phyloP scores from a whole-genome alignment of 2,888 invertebrate species.

The Cylindroiulus punctatus region DNA sequence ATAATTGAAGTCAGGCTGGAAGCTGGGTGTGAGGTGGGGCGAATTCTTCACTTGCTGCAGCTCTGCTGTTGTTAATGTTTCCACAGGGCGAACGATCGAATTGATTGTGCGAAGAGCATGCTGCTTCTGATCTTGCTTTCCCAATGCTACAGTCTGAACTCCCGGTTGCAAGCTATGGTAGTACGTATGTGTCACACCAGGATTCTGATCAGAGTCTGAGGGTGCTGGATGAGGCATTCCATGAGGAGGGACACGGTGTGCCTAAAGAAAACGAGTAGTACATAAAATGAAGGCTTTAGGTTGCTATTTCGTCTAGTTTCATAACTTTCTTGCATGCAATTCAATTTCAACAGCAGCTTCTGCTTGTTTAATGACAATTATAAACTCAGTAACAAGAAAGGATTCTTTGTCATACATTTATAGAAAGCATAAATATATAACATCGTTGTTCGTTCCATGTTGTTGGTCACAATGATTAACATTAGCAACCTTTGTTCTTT shows the following conservation, averaged over 20 bases:
- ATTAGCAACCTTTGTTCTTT: too few species aligned
- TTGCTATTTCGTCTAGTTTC: neutral
- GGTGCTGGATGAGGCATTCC: slow-evolving; percentile 59
- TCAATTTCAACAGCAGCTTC: too few species aligned
- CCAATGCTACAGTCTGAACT: slow-evolving; percentile 36
- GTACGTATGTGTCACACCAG: slow-evolving; percentile 53
- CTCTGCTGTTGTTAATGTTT: slow-evolving; percentile 57
- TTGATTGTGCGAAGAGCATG: neutral
- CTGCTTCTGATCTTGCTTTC: slow-evolving; percentile 50
- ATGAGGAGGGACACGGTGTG: slow-evolving; percentile 61
- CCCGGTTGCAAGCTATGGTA: slow-evolving; percentile 54
- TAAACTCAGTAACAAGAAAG: too few species aligned
- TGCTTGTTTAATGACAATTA: slow-evolving; percentile 1
- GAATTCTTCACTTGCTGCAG: slow-evolving; percentile 58
- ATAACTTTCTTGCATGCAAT: too few species aligned
- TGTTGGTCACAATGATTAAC: too few species aligned
- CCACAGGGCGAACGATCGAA: slow-evolving; percentile 42
- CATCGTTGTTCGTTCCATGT: too few species aligned
- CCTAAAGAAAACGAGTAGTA: slow-evolving; percentile 33
- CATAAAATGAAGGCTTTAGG: neutral
- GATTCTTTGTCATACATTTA: too few species aligned
- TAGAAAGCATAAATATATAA: too few species aligned
- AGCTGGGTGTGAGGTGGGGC: slow-evolving; percentile 52
- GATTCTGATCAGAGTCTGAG: slow-evolving; percentile 59
- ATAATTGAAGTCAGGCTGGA: slow-evolving; percentile 57